Percentiles rank a stretch among this genome's conserved stretches.
phyloP scores from a whole-genome alignment of 2,888 invertebrate species.

The Chalcosyrphus nemorum region DNA sequence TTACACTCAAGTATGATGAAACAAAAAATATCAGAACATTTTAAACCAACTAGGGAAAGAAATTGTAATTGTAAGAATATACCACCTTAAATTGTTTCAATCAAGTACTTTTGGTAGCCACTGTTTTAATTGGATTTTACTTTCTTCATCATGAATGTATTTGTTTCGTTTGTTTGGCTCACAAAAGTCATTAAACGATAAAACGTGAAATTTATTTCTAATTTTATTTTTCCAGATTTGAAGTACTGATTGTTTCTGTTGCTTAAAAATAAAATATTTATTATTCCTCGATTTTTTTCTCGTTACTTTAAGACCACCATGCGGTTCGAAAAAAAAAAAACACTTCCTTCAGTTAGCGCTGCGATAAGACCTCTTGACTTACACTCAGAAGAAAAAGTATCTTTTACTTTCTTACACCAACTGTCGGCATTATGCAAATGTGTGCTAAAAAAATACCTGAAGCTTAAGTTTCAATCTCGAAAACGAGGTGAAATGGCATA shows the following conservation, averaged over 20 bases:
- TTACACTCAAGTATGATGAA: too few relatives aligned
- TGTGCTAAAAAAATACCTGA: slow-evolving; percentile 31
- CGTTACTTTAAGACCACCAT: slow-evolving; percentile 1
- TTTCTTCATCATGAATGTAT: background rate
- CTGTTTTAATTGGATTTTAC: background rate
- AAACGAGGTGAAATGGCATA: slow-evolving; percentile 2
- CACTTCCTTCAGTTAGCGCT: background rate
- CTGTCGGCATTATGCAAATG: slow-evolving; percentile 30
- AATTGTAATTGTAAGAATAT: too few relatives aligned
- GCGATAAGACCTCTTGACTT: slow-evolving; percentile 14
- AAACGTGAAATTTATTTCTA: background rate
- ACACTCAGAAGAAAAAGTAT: background rate
- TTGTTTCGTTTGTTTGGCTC: background rate
- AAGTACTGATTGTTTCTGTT: background rate
- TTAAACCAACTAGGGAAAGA: too few relatives aligned
- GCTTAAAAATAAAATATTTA: background rate
- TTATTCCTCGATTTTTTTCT: background rate
- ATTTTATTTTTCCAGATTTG: background rate
- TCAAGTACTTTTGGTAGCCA: background rate
- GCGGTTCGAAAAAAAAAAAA: slow-evolving; percentile 3
- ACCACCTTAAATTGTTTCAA: too few relatives aligned
- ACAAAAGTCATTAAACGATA: slow-evolving; percentile 1
- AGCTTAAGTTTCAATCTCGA: slow-evolving; percentile 11
- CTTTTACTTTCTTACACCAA: background rate
- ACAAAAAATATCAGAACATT: too few relatives aligned